Evolutionary conservation across 2,113 vertebrate species (phyloP), one percentile per base, ranked within the genome.

Genomic region (Acrocephalus arundinaceus): DNA sequence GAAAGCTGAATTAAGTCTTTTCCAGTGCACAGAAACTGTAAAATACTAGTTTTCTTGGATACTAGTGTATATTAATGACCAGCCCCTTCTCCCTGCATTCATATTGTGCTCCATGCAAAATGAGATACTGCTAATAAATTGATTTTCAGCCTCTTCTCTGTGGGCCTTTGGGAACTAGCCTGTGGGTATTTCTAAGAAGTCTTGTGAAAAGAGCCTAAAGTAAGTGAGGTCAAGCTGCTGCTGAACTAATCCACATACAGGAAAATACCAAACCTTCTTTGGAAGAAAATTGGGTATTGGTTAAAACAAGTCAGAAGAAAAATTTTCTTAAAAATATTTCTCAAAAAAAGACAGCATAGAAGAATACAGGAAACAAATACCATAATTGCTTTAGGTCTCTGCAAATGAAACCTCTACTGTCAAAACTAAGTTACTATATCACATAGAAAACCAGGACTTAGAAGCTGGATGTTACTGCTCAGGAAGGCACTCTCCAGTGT

Each of bases 41-140:
- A 89, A 89, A 76, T n/a, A 77, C 22, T 63, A n/a, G 28, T 67
- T 88, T 90, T 86, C 59, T 81, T 63, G 57, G 68, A 59, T 72
- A 78, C 8, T 83, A 81, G 83, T 52, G 15, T 54, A 52, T 86
- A 80, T 86, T 90, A 97, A 94, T 81, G 58, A 79, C 52, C 72
- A 80, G 27, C 3, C 43, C 9, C 11, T 86, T 48, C 51, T 83
- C 46, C 54, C 30, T 77, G 51, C 15, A 20, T 30, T 89, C 52
- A 45, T 30, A 39, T 4, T 51, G 63, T 63, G 21, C 35, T 74
- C 39, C 59, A 54, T 37, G 43, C 33, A 67, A 90, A 74, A 71
- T 77, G 21, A 74, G 58, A 31, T 49, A 41, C 20, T 57, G 63
- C 46, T 83, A 94, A 79, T 65, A 91, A 68, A 91, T 49, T 71